Base-by-base conservation (phyloP, 2,888 invertebrate genomes). In the Phengaris arion region DNA sequence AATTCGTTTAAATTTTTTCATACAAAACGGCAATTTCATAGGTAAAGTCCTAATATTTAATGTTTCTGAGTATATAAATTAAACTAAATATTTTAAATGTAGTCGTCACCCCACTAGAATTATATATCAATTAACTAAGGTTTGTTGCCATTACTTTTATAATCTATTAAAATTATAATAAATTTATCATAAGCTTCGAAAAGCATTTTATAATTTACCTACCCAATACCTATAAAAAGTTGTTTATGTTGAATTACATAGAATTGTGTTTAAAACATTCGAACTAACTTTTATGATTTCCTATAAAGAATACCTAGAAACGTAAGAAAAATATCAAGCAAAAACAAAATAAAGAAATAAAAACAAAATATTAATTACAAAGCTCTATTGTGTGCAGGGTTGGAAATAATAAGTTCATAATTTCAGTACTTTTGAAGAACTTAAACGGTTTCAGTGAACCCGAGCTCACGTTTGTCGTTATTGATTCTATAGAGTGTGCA, bases 331-430 rank as follows among this genome's bases (percentile, higher is more conserved):
- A 8, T 13, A 22, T 9, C 9, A 51, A 72, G 54, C 6, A 54
- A 72, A 83, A 76, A 76, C 75, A 80, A 80, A 52, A 72, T 22
- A 22, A 72, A 74, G 15, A 8, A 54, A 72, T 35, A 6, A 55
- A n/a, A 57, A 35, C 54, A 74, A 10, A 75, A 45, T 7, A 74
- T 51, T 68, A 68, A 74, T 55, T 59, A 51, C 64, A 15, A 74
- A 68, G 51, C 54, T 70, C 52, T 22, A 54, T 72, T 72, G 51
- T 72, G 52, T 54, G 51, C 52, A 54, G 7, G 74, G 45, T 15
- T 64, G 35, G 57, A 48, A 74, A 54, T 15, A 10, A 45, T 45
- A 46, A 59, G 55, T 64, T 64, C n/a, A 57, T 57, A 74, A 74
- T 74, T 74, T 46, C 74, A 35, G 55, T 74, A 59, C 57, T 59